Evolutionary conservation across 2,113 vertebrate species (phyloP).

Genomic region (Pseudopipra pipra): DNA sequence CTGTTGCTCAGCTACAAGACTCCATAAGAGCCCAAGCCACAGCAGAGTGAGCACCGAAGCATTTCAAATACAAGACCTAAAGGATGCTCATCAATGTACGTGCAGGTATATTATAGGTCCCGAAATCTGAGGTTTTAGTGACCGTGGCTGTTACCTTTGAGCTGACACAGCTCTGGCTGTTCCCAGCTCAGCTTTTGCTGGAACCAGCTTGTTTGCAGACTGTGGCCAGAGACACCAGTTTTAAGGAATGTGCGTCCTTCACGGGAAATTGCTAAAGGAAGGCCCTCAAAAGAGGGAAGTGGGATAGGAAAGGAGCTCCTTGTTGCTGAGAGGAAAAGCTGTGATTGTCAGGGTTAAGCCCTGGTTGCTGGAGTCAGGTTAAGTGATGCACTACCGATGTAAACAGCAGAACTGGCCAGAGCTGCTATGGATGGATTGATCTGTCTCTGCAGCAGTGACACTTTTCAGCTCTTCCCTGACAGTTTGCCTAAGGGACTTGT

Average conservation of each 20-base stretch:
- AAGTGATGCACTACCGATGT: neutral
- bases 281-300: neutral
- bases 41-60: neutral
- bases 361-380: neutral
- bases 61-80: constrained; percentile 4
- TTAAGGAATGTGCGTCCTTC: neutral
- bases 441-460: neutral
- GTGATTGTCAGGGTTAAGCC: neutral
- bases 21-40: neutral
- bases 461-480: neutral
- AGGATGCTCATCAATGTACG: neutral
- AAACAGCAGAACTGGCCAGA: neutral
- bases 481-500: neutral
- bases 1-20: constrained; percentile 34
- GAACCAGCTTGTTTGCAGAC: neutral
- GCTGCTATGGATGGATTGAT: neutral
- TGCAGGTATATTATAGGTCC: neutral
- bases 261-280: neutral
- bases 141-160: neutral
- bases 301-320: neutral
- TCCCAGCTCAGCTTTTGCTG: neutral
- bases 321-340: neutral
- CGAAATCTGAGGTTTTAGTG: neutral
- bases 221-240: neutral
- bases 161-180: neutral